phyloP scores from a whole-genome alignment of 2,888 invertebrate genomes.

The Sarcophaga variegata region DNA sequence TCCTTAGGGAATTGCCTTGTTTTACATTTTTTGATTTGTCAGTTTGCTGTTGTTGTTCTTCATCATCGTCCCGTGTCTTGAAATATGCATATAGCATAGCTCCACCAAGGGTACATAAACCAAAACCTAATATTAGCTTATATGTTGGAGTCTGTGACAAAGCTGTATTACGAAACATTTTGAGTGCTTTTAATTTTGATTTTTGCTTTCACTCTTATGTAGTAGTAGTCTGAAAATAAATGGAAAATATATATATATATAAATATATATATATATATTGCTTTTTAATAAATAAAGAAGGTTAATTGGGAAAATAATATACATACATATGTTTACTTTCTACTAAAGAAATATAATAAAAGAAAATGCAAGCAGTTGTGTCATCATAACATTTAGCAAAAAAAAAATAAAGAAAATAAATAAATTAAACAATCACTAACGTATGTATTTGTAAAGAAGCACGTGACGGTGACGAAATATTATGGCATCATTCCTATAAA shows the following conservation, averaged over 20 bases:
- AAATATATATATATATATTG: neutral
- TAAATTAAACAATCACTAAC: slow-evolving; percentile 20
- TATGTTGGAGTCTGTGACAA: slow-evolving; percentile 79
- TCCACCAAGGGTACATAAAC: slow-evolving; percentile 87
- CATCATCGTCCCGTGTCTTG: slow-evolving; percentile 85
- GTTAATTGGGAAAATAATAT: slow-evolving; percentile 5
- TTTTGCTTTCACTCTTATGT: slow-evolving; percentile 19
- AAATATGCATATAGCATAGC: slow-evolving; percentile 87
- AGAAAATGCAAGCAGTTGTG: slow-evolving; percentile 6
- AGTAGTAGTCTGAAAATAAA: slow-evolving; percentile 55
- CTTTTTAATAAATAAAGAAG: neutral
- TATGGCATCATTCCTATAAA: slow-evolving; percentile 49
- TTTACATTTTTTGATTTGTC: slow-evolving; percentile 13
- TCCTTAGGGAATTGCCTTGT: slow-evolving; percentile 16
- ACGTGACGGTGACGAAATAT: slow-evolving; percentile 61
- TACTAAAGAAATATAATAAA: neutral
- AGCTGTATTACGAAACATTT: slow-evolving; percentile 78
- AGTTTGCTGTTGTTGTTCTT: slow-evolving; percentile 71
- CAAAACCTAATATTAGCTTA: slow-evolving; percentile 86
- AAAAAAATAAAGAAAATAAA: slow-evolving; percentile 22
- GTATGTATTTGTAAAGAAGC: neutral
- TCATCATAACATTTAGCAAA: slow-evolving; percentile 31
- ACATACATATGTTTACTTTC: neutral
- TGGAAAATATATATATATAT: slow-evolving; percentile 1
- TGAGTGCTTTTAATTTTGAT: slow-evolving; percentile 46